These are phyloP conservation scores for Protobothrops flavoviridis DNA, from an alignment of 2,113 vertebrate genomes.

Conservation along the genomic window DNA sequence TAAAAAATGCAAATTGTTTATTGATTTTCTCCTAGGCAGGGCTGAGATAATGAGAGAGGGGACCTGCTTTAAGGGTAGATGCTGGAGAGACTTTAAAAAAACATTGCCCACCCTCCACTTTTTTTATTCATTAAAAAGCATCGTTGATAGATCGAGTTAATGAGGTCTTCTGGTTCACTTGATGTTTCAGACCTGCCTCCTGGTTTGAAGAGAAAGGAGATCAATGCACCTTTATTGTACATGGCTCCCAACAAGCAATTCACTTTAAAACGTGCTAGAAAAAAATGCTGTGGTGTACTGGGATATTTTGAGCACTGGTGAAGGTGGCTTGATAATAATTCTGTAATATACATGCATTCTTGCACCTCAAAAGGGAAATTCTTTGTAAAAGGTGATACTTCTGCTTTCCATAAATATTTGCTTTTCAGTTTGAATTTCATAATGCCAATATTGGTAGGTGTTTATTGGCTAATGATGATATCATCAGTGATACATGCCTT, in stretches of 20 bases:
- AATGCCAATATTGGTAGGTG: neutral
- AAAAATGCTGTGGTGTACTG: constrained; percentile 53
- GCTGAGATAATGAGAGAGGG: constrained; percentile 67
- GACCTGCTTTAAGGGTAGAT: constrained; percentile 51
- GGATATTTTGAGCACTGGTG: neutral
- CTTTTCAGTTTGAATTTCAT: neutral
- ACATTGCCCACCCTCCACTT: neutral
- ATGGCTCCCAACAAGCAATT: constrained; percentile 46
- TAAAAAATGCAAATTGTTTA: constrained; percentile 86
- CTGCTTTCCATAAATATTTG: neutral
- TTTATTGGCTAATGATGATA: neutral
- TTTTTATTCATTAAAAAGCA: constrained; percentile 41
- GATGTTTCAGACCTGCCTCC: constrained; percentile 53
- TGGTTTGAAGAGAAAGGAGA: constrained; percentile 59
- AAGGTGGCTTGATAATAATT: neutral
- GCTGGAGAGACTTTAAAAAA: constrained; percentile 39
- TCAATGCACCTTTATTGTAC: constrained; percentile 59
- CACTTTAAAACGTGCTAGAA: constrained; percentile 44
- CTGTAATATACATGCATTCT: neutral
- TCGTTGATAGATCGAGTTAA: constrained; percentile 63
- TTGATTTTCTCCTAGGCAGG: constrained; percentile 72
- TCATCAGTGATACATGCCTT: neutral
- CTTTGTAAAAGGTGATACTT: neutral
- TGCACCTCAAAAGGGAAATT: neutral
- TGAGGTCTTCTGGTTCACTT: constrained; percentile 62